Base-by-base conservation (phyloP, 2,113 vertebrate species). In the Epinephelus cyanopodus region DNA sequence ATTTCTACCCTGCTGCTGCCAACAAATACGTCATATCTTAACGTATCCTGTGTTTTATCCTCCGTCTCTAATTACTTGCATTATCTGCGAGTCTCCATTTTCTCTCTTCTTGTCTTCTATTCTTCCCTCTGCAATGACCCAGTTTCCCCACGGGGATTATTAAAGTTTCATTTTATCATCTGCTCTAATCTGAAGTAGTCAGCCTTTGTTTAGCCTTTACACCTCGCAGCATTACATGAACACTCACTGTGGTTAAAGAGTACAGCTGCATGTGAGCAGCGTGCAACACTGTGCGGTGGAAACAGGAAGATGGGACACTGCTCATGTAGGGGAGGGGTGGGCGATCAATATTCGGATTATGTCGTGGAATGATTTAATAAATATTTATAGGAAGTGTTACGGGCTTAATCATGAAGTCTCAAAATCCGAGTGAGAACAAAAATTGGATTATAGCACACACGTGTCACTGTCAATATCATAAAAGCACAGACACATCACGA, bases 141-240 rank as follows among this genome's bases (percentile, higher is more conserved):
- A 89, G 15, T 93, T 93, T 86, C 75, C 57, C 74, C 52, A 18
- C 6, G 1, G 76, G 73, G 79, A 84, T 88, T 87, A 92, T 91
- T 80, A 90, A 91, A 88, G 71, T 88, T 91, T 91, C 66, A 91
- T 88, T 85, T 82, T 81, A 87, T 93, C 88, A 84, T 82, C 76
- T 78, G 74, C 77, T 85, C 58, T 81, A 77, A 91, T 90, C 79
- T 82, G 83, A 86, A 84, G 71, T 54, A 7, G 69, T 68, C 76
- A 18, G 67, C 62, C 76, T 83, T 86, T 86, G 69, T 91, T 87
- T 83, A 48, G 77, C 60, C 67, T 65, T 50, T 37, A 39, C 90
- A 87, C 78, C 76, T 77, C 67, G 33, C 45, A 57, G 75, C 71
- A 1, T 58, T 39, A 74, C 39, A 62, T 19, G n/a, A 72, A 27